Conservation (phyloP, 2,113 vertebrate genomes). For the Vicugna pacos region DNA sequence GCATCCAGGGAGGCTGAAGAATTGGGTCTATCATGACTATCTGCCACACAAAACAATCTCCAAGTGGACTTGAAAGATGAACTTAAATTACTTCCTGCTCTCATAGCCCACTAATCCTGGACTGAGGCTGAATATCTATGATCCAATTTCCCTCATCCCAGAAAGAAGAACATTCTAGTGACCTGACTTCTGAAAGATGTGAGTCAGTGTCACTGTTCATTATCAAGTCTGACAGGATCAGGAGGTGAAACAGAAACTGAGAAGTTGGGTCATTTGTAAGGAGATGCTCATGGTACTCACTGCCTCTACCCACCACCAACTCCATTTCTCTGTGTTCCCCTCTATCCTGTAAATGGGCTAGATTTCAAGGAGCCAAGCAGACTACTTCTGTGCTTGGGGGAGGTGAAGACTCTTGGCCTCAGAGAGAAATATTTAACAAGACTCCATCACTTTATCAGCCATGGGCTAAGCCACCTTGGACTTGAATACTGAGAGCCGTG, state of each 20-base stretch:
- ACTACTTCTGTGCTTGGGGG: background rate
- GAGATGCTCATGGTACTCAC: background rate
- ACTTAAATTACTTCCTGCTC: background rate
- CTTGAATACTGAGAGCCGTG: background rate
- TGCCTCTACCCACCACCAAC: background rate
- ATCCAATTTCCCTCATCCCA: constrained; percentile 4
- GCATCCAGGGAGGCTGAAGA: background rate
- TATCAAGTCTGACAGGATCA: constrained; percentile 62
- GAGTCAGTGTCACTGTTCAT: constrained; percentile 27
- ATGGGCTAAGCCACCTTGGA: background rate
- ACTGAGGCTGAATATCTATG: background rate
- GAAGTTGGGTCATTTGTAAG: constrained; percentile 42
- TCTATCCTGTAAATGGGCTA: background rate
- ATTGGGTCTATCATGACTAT: background rate
- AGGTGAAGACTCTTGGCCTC: background rate
- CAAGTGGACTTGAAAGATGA: background rate
- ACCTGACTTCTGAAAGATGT: constrained; percentile 49
- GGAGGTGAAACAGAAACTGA: constrained; percentile 61
- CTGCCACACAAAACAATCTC: background rate
- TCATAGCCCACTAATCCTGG: background rate
- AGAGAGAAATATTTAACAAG: background rate
- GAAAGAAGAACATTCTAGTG: background rate
- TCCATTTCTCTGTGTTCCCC: background rate
- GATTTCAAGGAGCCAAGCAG: background rate
- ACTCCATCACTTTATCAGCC: background rate